Conservation (phyloP, 1,140 invertebrate genomes). For the Venturia canescens region DNA sequence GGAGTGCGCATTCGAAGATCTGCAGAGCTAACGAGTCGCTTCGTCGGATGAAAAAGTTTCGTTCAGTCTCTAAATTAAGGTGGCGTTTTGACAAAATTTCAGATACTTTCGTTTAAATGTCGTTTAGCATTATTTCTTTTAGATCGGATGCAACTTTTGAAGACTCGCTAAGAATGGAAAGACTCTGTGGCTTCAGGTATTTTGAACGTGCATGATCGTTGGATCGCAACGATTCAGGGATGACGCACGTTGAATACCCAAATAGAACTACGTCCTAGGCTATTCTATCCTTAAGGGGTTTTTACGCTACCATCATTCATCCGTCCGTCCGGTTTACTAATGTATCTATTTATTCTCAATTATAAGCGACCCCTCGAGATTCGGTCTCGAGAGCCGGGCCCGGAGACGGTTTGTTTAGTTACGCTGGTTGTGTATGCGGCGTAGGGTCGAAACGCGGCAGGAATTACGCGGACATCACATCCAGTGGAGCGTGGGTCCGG, state of each 20-base stretch:
- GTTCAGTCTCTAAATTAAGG: too few species aligned
- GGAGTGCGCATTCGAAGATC: not conserved
- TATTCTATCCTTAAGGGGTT: not conserved
- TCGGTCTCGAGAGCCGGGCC: conserved; percentile 7
- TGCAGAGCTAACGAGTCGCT: too few species aligned
- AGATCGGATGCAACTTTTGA: too few species aligned
- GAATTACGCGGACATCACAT: not conserved
- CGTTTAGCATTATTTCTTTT: too few species aligned
- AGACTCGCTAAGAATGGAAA: too few species aligned
- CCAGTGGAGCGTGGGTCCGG: not conserved
- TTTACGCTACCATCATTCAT: not conserved
- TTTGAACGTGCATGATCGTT: not conserved
- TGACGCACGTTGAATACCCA: not conserved
- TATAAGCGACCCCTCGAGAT: conserved; percentile 41
- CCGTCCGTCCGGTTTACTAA: conserved; percentile 42
- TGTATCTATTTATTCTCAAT: conserved; percentile 58
- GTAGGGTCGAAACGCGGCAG: not conserved
- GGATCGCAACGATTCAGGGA: not conserved
- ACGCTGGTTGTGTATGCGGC: conserved; percentile 28
- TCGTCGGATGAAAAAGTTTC: too few species aligned
- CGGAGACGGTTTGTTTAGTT: conserved; percentile 50
- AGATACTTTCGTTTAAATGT: not conserved
- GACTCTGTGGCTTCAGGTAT: not conserved
- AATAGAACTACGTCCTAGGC: not conserved
- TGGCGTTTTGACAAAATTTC: too few species aligned